phyloP scores from a whole-genome alignment of 2,888 invertebrate genomes.

The Chalcosyrphus nemorum region DNA sequence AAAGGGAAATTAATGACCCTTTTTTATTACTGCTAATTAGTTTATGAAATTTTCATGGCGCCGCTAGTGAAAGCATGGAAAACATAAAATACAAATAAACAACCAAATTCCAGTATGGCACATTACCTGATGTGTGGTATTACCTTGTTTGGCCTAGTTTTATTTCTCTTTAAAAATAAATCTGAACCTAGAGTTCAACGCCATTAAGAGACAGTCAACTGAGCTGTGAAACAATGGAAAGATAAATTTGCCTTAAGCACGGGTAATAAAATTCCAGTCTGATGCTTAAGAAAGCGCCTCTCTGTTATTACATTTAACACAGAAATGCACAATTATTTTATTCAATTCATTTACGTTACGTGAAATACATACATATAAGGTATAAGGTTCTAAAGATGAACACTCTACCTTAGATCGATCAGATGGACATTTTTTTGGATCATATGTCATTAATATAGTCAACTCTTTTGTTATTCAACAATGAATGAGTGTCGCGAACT shows the following conservation, averaged over 20 bases:
- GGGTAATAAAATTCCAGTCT: background rate
- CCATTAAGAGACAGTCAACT: background rate
- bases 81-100: slow-evolving; percentile 11
- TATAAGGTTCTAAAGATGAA: no score
- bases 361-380: no score
- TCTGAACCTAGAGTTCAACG: slow-evolving; percentile 2
- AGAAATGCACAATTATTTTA: background rate
- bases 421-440: no score
- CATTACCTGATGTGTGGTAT: background rate
- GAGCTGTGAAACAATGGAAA: background rate
- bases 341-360: background rate
- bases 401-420: no score
- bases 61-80: slow-evolving; percentile 51
- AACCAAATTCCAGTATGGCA: background rate
- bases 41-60: slow-evolving; percentile 18
- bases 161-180: background rate
- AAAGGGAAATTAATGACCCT: slow-evolving; percentile 61
- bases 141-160: background rate
- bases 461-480: background rate
- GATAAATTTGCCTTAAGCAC: background rate
- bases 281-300: background rate
- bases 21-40: slow-evolving; percentile 46
- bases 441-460: background rate
- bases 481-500: no score
- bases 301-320: background rate